Conservation (phyloP, 2,113 vertebrate genomes). For the Cercocebus atys region DNA sequence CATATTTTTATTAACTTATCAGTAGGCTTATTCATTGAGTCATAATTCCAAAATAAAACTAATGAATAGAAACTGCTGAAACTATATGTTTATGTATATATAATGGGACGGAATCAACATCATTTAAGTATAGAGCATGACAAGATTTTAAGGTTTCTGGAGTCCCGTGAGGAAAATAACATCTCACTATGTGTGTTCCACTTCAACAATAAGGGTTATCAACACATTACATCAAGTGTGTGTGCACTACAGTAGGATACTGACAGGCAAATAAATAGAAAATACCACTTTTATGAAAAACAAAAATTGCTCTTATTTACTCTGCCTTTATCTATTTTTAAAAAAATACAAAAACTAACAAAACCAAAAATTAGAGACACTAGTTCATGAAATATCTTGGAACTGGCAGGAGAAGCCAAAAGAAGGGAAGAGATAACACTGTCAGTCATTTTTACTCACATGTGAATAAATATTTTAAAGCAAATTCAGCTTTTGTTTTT, state of each 20-base stretch:
- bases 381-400: slow-evolving; percentile 31
- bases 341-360: slow-evolving; percentile 1
- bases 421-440: background rate
- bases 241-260: slow-evolving; percentile 43
- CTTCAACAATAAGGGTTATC: slow-evolving; percentile 40
- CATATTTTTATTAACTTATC: slow-evolving; percentile 20
- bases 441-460: slow-evolving; percentile 75
- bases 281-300: slow-evolving; percentile 74
- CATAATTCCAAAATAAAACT: background rate
- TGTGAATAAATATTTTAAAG: slow-evolving; percentile 75
- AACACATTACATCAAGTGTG: slow-evolving; percentile 62
- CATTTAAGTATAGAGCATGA: slow-evolving; percentile 48
- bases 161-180: slow-evolving; percentile 37
- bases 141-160: slow-evolving; percentile 33
- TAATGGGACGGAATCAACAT: slow-evolving; percentile 2
- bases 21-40: slow-evolving; percentile 39
- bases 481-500: slow-evolving; percentile 64
- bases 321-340: slow-evolving; percentile 70
- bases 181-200: background rate
- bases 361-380: slow-evolving; percentile 62
- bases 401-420: background rate
- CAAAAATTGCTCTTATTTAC: slow-evolving; percentile 69
- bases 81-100: background rate
- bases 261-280: slow-evolving; percentile 69
- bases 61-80: background rate